Percentiles rank a stretch among this genome's conserved stretches.
Evolutionary conservation across 2,797 vertebrate genomes (phyloP).

Genomic region (Pipistrellus nathusii): DNA sequence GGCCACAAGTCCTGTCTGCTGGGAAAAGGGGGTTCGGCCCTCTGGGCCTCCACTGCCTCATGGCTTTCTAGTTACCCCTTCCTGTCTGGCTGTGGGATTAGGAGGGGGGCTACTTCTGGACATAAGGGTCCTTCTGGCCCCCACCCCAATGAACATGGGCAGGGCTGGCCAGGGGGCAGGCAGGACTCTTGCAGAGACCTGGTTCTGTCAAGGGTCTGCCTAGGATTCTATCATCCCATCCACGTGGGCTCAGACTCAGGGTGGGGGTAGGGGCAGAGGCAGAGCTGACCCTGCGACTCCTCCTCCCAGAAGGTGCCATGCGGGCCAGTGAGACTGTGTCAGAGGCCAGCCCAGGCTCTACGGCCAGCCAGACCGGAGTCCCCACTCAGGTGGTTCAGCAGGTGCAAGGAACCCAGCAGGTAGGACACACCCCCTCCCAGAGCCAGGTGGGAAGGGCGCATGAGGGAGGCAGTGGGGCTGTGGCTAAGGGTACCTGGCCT

Average conservation of each 20-base stretch:
- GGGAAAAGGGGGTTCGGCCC: neutral
- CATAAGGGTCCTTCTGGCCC: neutral
- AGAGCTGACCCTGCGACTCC: constrained; percentile 24
- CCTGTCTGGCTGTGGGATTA: neutral
- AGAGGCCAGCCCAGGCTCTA: constrained; percentile 91
- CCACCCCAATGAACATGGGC: neutral
- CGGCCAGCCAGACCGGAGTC: constrained; percentile 92
- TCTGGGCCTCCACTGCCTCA: neutral
- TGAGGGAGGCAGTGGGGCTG: neutral
- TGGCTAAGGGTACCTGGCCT: neutral
- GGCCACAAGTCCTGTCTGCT: neutral
- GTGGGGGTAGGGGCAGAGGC: neutral
- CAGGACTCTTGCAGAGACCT: neutral
- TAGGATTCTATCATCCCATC: neutral
- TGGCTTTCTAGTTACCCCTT: neutral
- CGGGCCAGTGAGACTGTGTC: constrained; percentile 93
- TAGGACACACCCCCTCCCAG: constrained; percentile 74
- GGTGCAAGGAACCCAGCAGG: constrained; percentile 92
- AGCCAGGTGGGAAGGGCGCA: fast-evolving
- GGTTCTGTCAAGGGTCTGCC: neutral
- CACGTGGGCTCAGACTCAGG: neutral
- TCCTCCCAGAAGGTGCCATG: constrained; percentile 91
- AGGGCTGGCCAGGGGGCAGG: neutral
- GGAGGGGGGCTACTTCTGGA: neutral
- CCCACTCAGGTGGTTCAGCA: constrained; percentile 94